Evolutionary conservation across 2,888 invertebrate species (phyloP).

Genomic region (Phrixothrix hirtus): DNA sequence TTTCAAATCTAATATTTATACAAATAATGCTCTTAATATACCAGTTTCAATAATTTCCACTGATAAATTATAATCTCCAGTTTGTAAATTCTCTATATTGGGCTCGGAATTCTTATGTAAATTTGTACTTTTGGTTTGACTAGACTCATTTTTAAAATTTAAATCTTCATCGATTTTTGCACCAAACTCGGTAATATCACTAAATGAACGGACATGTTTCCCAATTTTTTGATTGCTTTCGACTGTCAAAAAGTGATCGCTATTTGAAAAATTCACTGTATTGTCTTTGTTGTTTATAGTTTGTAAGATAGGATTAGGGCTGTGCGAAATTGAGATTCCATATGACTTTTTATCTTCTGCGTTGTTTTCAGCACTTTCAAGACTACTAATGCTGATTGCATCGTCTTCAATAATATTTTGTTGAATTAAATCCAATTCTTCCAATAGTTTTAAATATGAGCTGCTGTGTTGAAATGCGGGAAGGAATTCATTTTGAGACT

Average conservation of each 20-base stretch:
- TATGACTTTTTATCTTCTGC: conserved; percentile 17
- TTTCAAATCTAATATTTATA: background rate
- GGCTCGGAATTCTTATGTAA: conserved; percentile 7
- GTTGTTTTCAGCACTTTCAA: conserved; percentile 58
- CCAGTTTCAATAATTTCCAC: conserved; percentile 71
- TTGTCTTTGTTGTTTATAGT: conserved; percentile 1
- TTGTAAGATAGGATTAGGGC: conserved; percentile 8
- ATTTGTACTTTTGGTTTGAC: conserved; percentile 8
- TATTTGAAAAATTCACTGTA: conserved; percentile 10
- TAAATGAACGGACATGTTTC: conserved; percentile 53
- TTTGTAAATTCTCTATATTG: conserved; percentile 42
- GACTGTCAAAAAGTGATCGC: conserved; percentile 28
- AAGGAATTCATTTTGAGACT: conserved; percentile 64
- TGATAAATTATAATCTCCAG: conserved; percentile 53
- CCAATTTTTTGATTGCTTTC: conserved; percentile 42
- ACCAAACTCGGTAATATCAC: conserved; percentile 49
- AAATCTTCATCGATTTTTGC: conserved; percentile 30
- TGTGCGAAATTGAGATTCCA: background rate
- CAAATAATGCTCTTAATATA: conserved; percentile 37
- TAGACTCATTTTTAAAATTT: conserved; percentile 4
- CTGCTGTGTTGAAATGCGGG: conserved; percentile 69
- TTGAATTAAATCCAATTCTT: conserved; percentile 71
- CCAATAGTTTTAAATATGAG: conserved; percentile 70
- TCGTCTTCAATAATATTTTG: conserved; percentile 64
- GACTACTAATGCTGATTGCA: conserved; percentile 60